Evolutionary conservation across 2,113 vertebrate species (phyloP).

Genomic region (Phalacrocorax aristotelis): DNA sequence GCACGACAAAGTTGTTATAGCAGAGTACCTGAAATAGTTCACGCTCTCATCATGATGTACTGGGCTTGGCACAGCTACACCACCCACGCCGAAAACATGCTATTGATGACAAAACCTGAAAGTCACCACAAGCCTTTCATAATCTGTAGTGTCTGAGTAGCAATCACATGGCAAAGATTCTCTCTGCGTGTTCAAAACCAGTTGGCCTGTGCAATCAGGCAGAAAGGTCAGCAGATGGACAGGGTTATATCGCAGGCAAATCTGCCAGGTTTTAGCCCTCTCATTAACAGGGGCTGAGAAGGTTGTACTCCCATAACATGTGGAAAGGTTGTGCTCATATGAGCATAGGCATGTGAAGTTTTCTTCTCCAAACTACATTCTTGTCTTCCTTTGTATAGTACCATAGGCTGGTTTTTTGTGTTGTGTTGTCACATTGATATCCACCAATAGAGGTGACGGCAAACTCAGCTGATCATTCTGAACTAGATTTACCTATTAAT

Average conservation of each 20-base stretch:
- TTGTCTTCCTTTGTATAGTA: neutral
- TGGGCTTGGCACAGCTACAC: constrained; percentile 16
- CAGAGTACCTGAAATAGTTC: constrained; percentile 44
- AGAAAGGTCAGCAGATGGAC: constrained; percentile 9
- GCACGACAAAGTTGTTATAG: neutral
- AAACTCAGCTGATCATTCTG: neutral
- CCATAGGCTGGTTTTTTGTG: neutral
- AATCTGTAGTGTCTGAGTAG: constrained; percentile 54
- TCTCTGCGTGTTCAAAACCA: neutral
- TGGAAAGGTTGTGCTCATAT: neutral
- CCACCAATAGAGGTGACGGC: neutral
- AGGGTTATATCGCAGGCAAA: neutral
- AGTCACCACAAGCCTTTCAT: constrained; percentile 65
- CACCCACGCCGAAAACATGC: constrained; percentile 49
- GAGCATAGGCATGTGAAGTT: neutral
- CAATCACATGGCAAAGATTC: constrained; percentile 34
- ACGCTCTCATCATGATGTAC: neutral
- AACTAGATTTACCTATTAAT: neutral
- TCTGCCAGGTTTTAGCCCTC: neutral
- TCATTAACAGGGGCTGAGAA: neutral
- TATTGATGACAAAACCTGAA: constrained; percentile 69
- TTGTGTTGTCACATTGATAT: neutral
- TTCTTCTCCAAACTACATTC: neutral
- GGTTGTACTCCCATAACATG: neutral
- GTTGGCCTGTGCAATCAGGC: neutral